Evolutionary conservation across 2,888 invertebrate species (phyloP).

Genomic region (Heteropelma amictum): DNA sequence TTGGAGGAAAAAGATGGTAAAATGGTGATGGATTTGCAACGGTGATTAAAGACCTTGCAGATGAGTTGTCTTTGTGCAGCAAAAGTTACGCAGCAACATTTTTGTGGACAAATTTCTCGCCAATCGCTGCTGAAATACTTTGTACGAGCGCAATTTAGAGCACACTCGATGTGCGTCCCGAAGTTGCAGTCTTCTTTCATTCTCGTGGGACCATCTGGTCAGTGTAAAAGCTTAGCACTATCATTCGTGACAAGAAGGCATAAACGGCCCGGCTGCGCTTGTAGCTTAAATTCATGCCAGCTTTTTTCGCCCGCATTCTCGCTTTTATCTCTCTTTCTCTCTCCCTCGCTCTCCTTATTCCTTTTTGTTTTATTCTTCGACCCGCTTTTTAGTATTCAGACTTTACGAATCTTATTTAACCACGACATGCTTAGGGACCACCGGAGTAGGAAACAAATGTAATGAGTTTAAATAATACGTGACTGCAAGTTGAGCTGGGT

Average conservation of each 20-base stretch:
- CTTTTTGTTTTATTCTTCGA: no score
- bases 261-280: conserved; percentile 20
- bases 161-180: background rate
- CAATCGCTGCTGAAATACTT: conserved; percentile 38
- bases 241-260: conserved; percentile 38
- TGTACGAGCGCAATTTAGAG: conserved; percentile 6
- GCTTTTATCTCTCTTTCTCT: background rate
- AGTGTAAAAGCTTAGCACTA: conserved; percentile 41
- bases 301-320: conserved; percentile 15
- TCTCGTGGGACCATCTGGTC: conserved; percentile 47
- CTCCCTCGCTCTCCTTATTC: background rate
- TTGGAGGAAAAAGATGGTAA: background rate
- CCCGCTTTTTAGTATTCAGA: background rate
- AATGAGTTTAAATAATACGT: conserved; percentile 18
- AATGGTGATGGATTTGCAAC: conserved; percentile 5
- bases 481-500: background rate
- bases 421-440: conserved; percentile 16
- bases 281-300: conserved; percentile 9
- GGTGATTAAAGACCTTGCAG: conserved; percentile 39
- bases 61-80: background rate
- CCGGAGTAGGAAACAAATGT: conserved; percentile 11
- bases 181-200: conserved; percentile 6
- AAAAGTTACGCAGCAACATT: conserved; percentile 24
- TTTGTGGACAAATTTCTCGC: conserved; percentile 22
- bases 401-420: conserved; percentile 33